Base-by-base conservation (phyloP, 1,140 invertebrate genomes). In the Temnothorax nylanderi region DNA sequence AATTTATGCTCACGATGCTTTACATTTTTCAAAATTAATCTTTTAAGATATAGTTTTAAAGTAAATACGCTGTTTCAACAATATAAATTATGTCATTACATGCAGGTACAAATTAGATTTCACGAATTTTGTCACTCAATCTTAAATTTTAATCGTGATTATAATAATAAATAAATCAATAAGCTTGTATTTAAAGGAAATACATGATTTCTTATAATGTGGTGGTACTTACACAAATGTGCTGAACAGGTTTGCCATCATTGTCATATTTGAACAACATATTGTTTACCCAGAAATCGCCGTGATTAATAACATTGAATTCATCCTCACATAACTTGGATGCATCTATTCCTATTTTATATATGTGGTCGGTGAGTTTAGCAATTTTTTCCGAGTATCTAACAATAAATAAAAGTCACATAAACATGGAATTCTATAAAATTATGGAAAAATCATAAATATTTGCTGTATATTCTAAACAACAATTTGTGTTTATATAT, bases 211-310 rank as follows among this genome's bases (percentile, higher is more conserved):
- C 54, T 80, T 69, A 56, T 32, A 41, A 69, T 1, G 7, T 1
- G 6, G 1, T 34, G 18, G 26, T 90, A 94, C 95, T 95, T 93
- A 96, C 96, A 65, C 97, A 96, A 91, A 96, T 96, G 3, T 96
- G 95, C 13, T 95, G 93, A 6, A 95, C 93, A 0, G 96, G 94
- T 72, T 95, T 94, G 0, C 93, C 93, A 0, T 93, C 65, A 0
- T 94, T 85, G 72, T 96, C 92, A 80, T 97, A 97, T 58, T 95
- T 95, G 89, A 97, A 97, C 88, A 97, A 92, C 93, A 97, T 96
- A 88, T 97, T 97, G 86, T 97, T 97, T 1, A 96, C 94, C 97
- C 97, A 97, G 44, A 95, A 94, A 90, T 97, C 97, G 5, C 97
- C 97, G 64, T 97, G 97, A 90, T 96, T 96, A 11, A 97, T 93